Evolutionary conservation across 2,888 invertebrate genomes (phyloP).

Genomic region (Acleris laterana): DNA sequence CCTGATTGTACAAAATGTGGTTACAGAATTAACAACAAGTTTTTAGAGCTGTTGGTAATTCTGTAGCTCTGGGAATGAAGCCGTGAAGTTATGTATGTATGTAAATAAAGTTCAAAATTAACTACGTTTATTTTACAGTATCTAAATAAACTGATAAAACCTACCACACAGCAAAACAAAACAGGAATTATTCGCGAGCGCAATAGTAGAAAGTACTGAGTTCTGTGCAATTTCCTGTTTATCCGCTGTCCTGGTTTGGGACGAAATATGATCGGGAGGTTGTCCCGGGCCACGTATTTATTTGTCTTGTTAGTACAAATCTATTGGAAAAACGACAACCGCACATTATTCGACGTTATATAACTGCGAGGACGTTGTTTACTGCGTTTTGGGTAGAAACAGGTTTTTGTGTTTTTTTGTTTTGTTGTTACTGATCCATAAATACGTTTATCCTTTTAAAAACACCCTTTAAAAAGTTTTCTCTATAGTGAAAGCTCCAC

Average conservation of each 20-base stretch:
- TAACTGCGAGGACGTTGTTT: constrained; percentile 32
- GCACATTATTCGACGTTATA: constrained; percentile 47
- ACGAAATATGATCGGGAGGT: constrained; percentile 65
- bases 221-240: constrained; percentile 56
- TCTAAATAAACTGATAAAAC: too few species aligned
- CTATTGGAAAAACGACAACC: constrained; percentile 69
- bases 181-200: constrained; percentile 8
- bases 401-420: neutral
- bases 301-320: constrained; percentile 73
- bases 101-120: too few species aligned
- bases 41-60: too few species aligned
- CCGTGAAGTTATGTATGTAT: too few species aligned
- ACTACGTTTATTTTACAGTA: too few species aligned
- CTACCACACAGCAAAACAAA: neutral
- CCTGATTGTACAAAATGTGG: too few species aligned
- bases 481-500: too few species aligned
- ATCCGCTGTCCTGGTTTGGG: constrained; percentile 45
- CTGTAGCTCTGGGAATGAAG: too few species aligned
- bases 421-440: too few species aligned
- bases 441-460: too few species aligned
- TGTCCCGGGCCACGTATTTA: constrained; percentile 55
- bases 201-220: constrained; percentile 27
- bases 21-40: too few species aligned
- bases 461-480: too few species aligned
- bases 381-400: neutral